A percentile compares a stretch with the other conserved stretches of the same genome.
Conservation (phyloP, 2,113 vertebrate species). For the Steatornis caripensis region DNA sequence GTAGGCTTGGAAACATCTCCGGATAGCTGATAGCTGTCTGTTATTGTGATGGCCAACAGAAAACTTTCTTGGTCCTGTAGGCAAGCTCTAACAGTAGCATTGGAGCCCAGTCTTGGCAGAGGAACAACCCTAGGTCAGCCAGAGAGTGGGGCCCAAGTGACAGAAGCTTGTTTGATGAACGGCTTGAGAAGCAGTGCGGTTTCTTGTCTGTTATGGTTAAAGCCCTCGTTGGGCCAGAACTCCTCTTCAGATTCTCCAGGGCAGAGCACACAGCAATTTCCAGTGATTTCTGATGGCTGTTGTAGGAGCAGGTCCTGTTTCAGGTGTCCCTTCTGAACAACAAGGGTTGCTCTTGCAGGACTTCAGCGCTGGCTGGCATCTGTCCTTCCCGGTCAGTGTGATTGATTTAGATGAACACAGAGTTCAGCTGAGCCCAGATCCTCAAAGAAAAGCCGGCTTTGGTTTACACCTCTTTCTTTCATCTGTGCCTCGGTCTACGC, state of each 20-base stretch:
- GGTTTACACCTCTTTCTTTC: neutral
- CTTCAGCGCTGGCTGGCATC: neutral
- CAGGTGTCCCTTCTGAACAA: neutral
- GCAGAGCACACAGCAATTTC: neutral
- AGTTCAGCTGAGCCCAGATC: neutral
- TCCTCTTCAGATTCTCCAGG: neutral
- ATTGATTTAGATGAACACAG: neutral
- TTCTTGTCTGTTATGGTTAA: neutral
- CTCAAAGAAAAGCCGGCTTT: neutral
- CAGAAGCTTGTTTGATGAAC: neutral
- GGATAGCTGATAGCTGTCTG: neutral
- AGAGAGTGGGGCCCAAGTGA: accelerated
- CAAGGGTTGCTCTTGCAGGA: neutral
- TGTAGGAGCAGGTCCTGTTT: neutral
- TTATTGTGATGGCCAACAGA: neutral
- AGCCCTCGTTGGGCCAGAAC: neutral
- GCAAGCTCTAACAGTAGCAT: neutral
- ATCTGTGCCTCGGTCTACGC: accelerated
- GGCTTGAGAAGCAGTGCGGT: neutral
- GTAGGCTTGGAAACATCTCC: neutral
- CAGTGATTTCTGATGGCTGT: neutral
- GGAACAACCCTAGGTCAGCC: neutral
- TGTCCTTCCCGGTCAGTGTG: neutral
- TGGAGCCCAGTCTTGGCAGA: neutral
- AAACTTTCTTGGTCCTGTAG: neutral